These are phyloP conservation scores for Rotaria sp. DNA, from an alignment of 2,888 invertebrate species.

Conservation along the genomic window DNA sequence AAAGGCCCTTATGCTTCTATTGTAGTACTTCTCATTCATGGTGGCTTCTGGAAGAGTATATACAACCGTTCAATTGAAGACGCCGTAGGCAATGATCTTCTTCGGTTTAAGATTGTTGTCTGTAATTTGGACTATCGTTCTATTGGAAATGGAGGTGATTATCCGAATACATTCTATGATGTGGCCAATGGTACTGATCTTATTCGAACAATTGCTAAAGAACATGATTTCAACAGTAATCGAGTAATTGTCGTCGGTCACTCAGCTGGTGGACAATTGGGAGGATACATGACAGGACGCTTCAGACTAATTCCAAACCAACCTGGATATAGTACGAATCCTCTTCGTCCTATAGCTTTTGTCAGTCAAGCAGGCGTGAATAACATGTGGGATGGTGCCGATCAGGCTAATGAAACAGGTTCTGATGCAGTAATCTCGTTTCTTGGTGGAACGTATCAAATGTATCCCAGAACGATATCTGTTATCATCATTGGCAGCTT, in stretches of 20 bases:
- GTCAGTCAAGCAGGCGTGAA: not conserved
- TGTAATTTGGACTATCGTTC: too few relatives aligned
- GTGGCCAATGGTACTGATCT: not conserved
- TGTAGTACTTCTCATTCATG: too few relatives aligned
- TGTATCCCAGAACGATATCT: not conserved
- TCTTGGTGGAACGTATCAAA: not conserved
- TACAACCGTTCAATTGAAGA: too few relatives aligned
- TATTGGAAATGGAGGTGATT: too few relatives aligned
- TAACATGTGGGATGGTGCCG: not conserved
- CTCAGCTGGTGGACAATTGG: not conserved
- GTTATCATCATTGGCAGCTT: not conserved
- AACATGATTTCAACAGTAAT: not conserved
- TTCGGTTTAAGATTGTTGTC: too few relatives aligned
- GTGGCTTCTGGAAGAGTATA: too few relatives aligned
- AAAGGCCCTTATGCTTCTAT: too few relatives aligned
- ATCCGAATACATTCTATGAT: too few relatives aligned
- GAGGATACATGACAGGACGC: not conserved
- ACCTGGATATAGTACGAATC: not conserved
- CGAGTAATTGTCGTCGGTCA: not conserved
- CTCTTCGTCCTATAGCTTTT: not conserved
- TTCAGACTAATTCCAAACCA: not conserved
- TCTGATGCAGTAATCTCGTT: not conserved
- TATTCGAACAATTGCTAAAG: not conserved
- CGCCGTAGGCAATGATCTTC: too few relatives aligned
- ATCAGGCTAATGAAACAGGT: not conserved